phyloP scores from a whole-genome alignment of 2,888 invertebrate genomes.

The Nasonia oneida region DNA sequence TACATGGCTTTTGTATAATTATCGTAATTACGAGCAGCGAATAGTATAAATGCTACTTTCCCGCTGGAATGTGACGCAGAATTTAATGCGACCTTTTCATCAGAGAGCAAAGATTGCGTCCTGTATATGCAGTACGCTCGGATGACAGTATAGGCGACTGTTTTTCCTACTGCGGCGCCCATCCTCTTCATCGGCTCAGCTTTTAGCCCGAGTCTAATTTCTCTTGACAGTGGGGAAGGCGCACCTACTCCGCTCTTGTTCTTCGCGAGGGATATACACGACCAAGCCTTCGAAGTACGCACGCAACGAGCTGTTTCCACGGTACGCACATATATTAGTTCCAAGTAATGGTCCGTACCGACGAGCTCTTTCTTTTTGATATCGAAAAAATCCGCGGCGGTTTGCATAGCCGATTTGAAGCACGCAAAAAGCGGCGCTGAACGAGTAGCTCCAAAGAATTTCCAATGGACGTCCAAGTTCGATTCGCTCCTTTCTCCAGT shows the following conservation, averaged over 20 bases:
- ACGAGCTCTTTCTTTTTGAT: not conserved
- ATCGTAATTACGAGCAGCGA: slow-evolving; percentile 36
- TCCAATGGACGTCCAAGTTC: slow-evolving; percentile 15
- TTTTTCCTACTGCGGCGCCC: not conserved
- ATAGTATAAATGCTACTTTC: not conserved
- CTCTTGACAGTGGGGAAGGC: slow-evolving; percentile 65
- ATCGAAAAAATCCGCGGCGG: not conserved
- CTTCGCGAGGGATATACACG: slow-evolving; percentile 63
- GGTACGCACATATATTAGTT: slow-evolving; percentile 38
- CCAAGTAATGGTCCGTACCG: too few species aligned
- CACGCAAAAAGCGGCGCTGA: not conserved
- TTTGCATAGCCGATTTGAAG: not conserved
- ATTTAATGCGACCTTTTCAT: too few species aligned
- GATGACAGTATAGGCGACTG: slow-evolving; percentile 5
- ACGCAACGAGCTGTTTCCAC: slow-evolving; percentile 65
- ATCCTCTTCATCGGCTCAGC: not conserved
- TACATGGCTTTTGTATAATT: slow-evolving; percentile 35
- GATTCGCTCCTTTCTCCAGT: slow-evolving; percentile 39
- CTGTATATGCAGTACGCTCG: too few species aligned
- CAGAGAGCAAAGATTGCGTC: too few species aligned
- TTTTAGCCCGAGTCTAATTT: slow-evolving; percentile 61
- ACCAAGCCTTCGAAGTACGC: slow-evolving; percentile 64
- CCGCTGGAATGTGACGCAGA: too few species aligned
- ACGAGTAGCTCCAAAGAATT: slow-evolving; percentile 6
- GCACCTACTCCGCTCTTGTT: slow-evolving; percentile 61